phyloP scores from a whole-genome alignment of 2,888 invertebrate genomes.

The Leucoptera coffeella region DNA sequence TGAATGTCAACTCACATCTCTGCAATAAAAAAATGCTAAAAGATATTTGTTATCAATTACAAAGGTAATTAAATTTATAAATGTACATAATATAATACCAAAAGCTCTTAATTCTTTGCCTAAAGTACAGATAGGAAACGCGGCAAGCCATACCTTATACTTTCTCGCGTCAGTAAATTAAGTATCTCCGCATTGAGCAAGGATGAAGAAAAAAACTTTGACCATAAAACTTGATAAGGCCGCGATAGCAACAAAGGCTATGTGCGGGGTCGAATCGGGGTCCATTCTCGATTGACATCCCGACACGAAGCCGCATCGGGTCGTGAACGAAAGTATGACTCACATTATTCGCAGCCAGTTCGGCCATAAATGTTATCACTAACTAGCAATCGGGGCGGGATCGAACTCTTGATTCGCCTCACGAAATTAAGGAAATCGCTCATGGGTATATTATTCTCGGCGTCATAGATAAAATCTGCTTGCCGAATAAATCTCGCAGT shows the following conservation, averaged over 20 bases:
- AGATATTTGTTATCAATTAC: too few relatives aligned
- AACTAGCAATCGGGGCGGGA: conserved; percentile 45
- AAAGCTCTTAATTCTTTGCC: too few relatives aligned
- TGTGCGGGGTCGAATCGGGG: conserved; percentile 10
- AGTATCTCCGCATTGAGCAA: too few relatives aligned
- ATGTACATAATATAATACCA: too few relatives aligned
- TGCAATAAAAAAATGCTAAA: too few relatives aligned
- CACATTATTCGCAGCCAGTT: conserved; percentile 19
- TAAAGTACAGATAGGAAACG: too few relatives aligned
- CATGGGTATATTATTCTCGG: conserved; percentile 47
- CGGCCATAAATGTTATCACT: conserved; percentile 43
- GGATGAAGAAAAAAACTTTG: too few relatives aligned
- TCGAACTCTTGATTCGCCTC: conserved; percentile 45
- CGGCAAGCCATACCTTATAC: too few relatives aligned
- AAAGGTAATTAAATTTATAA: too few relatives aligned
- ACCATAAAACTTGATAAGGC: neutral
- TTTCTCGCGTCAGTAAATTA: too few relatives aligned
- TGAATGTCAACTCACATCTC: too few relatives aligned
- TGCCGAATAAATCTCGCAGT: too few relatives aligned
- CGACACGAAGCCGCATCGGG: conserved; percentile 30
- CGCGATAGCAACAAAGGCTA: conserved; percentile 5
- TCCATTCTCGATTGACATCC: conserved; percentile 48
- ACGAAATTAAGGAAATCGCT: conserved; percentile 54
- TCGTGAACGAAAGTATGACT: conserved; percentile 35
- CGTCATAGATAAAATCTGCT: conserved; percentile 17